Evolutionary conservation across 2,113 vertebrate genomes (phyloP).

Genomic region (Polypterus bichir): DNA sequence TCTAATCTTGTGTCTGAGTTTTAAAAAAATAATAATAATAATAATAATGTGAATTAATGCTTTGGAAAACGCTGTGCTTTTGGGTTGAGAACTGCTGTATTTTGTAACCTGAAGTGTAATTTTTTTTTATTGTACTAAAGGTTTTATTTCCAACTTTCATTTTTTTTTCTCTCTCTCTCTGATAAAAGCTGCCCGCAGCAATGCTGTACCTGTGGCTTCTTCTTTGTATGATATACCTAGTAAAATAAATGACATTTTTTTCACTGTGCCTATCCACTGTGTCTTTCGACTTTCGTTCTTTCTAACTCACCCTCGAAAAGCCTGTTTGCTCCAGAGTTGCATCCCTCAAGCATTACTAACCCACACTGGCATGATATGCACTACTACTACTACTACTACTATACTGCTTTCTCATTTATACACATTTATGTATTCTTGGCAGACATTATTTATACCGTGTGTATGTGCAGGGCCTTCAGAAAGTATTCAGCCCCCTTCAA

Average conservation of each 20-base stretch:
- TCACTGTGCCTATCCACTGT: conserved; percentile 52
- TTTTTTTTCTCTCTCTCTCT: conserved; percentile 17
- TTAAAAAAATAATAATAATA: too few species aligned
- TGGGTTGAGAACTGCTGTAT: conserved; percentile 62
- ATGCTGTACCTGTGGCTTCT: conserved; percentile 64
- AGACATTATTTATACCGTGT: neutral
- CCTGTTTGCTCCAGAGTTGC: neutral
- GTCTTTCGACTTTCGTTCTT: conserved; percentile 63
- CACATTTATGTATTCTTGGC: neutral
- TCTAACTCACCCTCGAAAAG: conserved; percentile 35
- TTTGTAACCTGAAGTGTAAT: conserved; percentile 73
- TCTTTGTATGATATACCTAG: conserved; percentile 71
- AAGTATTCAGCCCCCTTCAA: too few species aligned
- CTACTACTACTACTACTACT: too few species aligned
- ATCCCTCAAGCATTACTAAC: too few species aligned
- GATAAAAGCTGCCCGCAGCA: conserved; percentile 51
- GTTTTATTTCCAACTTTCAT: conserved; percentile 17
- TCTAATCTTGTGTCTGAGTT: conserved; percentile 41
- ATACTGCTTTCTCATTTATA: neutral
- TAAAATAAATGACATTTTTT: conserved; percentile 79
- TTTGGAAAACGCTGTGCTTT: conserved; percentile 51
- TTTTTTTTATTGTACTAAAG: conserved; percentile 52
- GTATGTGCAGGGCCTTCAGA: too few species aligned
- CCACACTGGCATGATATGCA: too few species aligned
- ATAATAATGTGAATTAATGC: conserved; percentile 49